A percentile compares a stretch with the other conserved stretches of the same genome.
Conservation (phyloP, 2,113 vertebrate genomes). For the Lucifuga dentata region DNA sequence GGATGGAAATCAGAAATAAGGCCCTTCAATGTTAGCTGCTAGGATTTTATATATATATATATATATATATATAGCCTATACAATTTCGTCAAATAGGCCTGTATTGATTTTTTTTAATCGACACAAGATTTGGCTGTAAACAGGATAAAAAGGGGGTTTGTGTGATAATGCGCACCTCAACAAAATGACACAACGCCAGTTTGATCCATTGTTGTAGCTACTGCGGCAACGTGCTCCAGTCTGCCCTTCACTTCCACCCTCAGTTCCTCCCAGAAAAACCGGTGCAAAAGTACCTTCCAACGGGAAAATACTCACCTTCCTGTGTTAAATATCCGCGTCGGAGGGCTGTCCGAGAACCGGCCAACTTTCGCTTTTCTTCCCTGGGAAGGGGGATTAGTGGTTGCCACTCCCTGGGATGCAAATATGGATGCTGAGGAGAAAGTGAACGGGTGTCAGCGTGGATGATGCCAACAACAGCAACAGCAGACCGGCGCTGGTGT, state of each 20-base stretch:
- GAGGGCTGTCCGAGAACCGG: slow-evolving; percentile 18
- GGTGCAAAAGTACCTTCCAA: slow-evolving; percentile 3
- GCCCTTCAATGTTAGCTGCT: not conserved
- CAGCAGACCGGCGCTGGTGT: slow-evolving; percentile 16
- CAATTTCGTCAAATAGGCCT: not conserved
- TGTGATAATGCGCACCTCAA: slow-evolving; percentile 57
- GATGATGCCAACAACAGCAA: slow-evolving; percentile 54
- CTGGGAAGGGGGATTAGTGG: slow-evolving; percentile 22
- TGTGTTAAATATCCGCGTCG: slow-evolving; percentile 29
- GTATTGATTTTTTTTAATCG: not conserved
- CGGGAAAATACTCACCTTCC: slow-evolving; percentile 55
- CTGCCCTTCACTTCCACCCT: slow-evolving; percentile 42
- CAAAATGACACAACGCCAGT: slow-evolving; percentile 60
- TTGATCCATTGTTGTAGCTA: slow-evolving; percentile 76
- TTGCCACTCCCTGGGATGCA: slow-evolving; percentile 81
- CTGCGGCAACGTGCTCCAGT: slow-evolving; percentile 72
- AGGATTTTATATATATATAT: not conserved
- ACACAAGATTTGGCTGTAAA: slow-evolving; percentile 2
- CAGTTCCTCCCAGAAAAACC: not conserved
- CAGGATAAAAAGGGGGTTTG: not conserved
- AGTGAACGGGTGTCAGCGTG: slow-evolving; percentile 56
- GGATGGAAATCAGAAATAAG: slow-evolving; percentile 6
- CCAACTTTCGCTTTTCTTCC: slow-evolving; percentile 40
- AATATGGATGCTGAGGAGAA: slow-evolving; percentile 76
- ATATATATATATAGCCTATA: not conserved